phyloP scores from a whole-genome alignment of 2,888 invertebrate species.

The Oscheius sp. region DNA sequence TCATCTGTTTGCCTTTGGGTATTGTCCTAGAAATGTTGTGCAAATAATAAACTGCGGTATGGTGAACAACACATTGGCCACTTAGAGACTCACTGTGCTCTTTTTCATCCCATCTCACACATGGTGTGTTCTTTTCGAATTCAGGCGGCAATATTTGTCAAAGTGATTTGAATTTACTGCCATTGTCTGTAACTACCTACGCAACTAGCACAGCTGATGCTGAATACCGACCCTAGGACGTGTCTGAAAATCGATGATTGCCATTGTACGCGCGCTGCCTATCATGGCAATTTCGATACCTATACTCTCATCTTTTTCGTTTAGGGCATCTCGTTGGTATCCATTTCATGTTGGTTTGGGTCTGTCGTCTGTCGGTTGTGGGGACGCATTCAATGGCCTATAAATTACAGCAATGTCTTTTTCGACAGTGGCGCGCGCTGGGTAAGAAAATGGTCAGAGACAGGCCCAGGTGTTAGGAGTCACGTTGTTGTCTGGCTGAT shows the following conservation, averaged over 20 bases:
- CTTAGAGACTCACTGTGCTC: background rate
- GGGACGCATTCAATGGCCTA: no score
- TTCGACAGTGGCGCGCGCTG: no score
- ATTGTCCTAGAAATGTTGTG: slow-evolving; percentile 25
- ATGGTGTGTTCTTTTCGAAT: background rate
- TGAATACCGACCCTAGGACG: background rate
- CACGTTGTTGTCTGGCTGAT: background rate
- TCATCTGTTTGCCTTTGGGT: slow-evolving; percentile 25
- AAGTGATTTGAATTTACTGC: background rate
- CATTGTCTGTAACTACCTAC: background rate
- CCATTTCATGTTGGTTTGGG: background rate
- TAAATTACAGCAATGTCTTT: no score
- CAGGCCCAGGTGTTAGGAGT: background rate
- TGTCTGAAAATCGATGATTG: slow-evolving; percentile 36
- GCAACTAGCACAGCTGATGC: background rate
- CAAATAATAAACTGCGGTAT: slow-evolving; percentile 21
- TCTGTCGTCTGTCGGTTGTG: background rate
- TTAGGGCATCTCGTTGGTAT: background rate
- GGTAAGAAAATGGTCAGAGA: no score
- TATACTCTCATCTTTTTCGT: background rate
- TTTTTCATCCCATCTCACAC: background rate
- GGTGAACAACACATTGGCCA: background rate
- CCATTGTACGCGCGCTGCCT: slow-evolving; percentile 22
- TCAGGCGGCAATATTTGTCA: no score
- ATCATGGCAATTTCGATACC: slow-evolving; percentile 12